A percentile compares a stretch with the other conserved stretches of the same genome.
Conservation (phyloP, 2,797 vertebrate species). For the Streptopelia turtur region DNA sequence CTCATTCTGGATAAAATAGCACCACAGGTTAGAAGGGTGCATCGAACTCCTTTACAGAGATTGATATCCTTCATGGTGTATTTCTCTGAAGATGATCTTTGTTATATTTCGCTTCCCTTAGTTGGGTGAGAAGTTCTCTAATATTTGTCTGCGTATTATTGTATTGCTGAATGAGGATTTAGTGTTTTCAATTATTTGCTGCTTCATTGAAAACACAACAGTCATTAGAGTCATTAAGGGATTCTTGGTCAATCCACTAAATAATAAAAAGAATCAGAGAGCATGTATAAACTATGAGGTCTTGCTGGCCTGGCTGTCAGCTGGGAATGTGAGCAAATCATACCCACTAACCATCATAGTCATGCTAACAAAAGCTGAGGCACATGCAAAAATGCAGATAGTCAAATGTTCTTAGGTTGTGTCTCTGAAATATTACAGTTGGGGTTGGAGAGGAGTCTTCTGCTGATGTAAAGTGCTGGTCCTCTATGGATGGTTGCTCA, state of each 20-base stretch:
- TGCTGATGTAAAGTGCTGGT: neutral
- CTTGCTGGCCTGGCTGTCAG: conserved; percentile 22
- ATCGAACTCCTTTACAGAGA: neutral
- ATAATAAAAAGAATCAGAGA: neutral
- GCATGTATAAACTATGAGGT: neutral
- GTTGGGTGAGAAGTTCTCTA: neutral
- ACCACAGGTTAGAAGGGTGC: neutral
- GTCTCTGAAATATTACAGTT: neutral
- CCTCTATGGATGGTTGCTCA: neutral
- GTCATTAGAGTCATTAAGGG: neutral
- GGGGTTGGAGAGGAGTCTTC: neutral
- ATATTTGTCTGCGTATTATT: neutral
- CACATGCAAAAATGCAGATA: neutral
- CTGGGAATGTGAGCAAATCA: conserved; percentile 22
- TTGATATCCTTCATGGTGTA: neutral
- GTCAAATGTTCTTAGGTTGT: neutral
- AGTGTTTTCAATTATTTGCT: conserved; percentile 8
- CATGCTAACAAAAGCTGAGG: neutral
- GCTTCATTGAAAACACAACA: neutral
- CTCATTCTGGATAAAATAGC: neutral
- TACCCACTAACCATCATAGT: neutral
- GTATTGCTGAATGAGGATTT: neutral
- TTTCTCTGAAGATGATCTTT: conserved; percentile 1
- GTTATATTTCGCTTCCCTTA: neutral
- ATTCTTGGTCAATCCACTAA: conserved; percentile 8